Conservation (phyloP, 30 jellyfish, hydroid and myxozoan genomes). For the Turritopsis rubra region DNA sequence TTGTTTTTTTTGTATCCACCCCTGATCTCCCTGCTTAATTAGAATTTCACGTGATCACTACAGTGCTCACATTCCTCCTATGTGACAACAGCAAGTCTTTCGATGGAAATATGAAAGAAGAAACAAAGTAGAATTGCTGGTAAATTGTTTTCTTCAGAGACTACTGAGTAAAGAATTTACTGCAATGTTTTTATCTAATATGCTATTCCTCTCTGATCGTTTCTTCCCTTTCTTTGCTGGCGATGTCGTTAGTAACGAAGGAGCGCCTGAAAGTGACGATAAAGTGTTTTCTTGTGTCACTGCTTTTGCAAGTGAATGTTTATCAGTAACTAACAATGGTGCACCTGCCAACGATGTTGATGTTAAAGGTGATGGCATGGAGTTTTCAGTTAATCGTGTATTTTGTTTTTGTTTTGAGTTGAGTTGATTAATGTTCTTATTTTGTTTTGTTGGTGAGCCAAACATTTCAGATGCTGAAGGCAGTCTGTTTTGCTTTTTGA, state of each 20-base stretch:
- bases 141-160: neutral
- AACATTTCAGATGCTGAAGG: neutral
- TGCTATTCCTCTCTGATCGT: neutral
- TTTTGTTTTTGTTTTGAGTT: neutral
- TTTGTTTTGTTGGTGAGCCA: neutral
- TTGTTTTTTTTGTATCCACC: too few species aligned
- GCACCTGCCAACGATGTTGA: neutral
- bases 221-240: neutral
- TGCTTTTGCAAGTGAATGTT: neutral
- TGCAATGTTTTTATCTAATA: too few species aligned
- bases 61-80: too few species aligned
- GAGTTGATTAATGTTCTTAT: neutral
- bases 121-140: too few species aligned
- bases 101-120: too few species aligned
- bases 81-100: too few species aligned
- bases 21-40: too few species aligned
- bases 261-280: neutral
- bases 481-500: neutral
- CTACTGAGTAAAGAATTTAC: neutral
- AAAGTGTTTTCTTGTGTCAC: neutral
- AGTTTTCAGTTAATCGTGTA: neutral
- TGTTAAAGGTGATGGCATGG: neutral
- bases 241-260: neutral
- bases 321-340: neutral
- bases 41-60: too few species aligned